Evolutionary conservation across 2,797 vertebrate genomes (phyloP).

Genomic region (Alfaro cultratus): DNA sequence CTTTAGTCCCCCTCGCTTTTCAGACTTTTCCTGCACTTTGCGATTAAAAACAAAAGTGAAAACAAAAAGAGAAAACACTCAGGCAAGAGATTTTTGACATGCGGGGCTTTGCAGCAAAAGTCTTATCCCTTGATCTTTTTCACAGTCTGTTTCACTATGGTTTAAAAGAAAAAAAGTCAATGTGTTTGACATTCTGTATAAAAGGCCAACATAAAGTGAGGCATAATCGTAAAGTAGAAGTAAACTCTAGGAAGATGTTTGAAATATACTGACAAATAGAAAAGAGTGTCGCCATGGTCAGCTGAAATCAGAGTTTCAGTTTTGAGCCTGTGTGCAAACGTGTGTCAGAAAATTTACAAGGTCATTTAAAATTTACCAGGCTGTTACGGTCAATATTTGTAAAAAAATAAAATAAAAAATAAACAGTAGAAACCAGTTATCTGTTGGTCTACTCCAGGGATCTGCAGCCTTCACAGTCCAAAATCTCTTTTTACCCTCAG

Average conservation of each 20-base stretch:
- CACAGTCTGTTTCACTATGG: background rate
- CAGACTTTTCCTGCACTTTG: slow-evolving; percentile 5
- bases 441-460: no score
- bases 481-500: no score
- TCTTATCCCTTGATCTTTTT: slow-evolving; percentile 1
- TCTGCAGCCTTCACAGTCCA: no score
- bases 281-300: background rate
- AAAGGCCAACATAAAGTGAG: background rate
- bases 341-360: background rate
- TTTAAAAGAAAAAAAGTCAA: background rate
- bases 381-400: background rate
- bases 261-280: background rate
- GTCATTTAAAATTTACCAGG: background rate
- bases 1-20: slow-evolving; percentile 6
- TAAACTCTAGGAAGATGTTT: background rate
- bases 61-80: slow-evolving; percentile 27
- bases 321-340: background rate
- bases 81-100: background rate
- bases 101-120: background rate
- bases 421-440: no score
- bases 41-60: slow-evolving; percentile 10
- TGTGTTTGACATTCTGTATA: background rate
- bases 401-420: background rate
- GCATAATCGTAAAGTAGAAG: background rate
- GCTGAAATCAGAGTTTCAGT: background rate